Base-by-base conservation (phyloP, 2,888 invertebrate genomes). In the Drosophila tanythrix region DNA sequence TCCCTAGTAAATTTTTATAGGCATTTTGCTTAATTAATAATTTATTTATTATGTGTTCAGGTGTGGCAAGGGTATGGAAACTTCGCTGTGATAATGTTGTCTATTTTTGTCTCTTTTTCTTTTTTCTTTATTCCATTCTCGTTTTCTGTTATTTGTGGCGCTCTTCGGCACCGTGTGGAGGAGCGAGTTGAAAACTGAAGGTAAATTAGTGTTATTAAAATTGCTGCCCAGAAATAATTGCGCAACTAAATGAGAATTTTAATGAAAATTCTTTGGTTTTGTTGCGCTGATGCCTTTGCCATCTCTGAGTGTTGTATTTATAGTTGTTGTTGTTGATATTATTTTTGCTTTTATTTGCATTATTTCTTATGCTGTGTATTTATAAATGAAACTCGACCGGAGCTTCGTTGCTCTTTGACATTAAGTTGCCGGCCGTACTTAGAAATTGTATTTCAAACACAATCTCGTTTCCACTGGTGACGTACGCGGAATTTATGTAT, bases 161-260 rank as follows among this genome's bases (percentile, higher is more conserved):
- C 58, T 79, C 73, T 86, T 81, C 66, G 76, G 66, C 46, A 38
- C 25, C 43, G 38, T 43, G 61, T 50, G 51, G 69, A 81, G 69
- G 68, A 76, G 66, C 70, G 56, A 79, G 79, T 71, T 81, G 74
- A 59, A 71, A 82, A 80, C 82, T 89, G 73, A 61, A 88, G 88
- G 88, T 80, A 89, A 89, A 88, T 85, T 89, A 89, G 85, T 85
- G 82, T 89, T 85, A 89, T 89, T 90, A 90, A 89, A 90, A 89
- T 90, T 76, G 82, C 72, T 88, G 82, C 88, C 82, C 78, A 76
- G 76, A 79, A 88, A 81, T 89, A 86, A 89, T 85, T 89, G 90
- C 83, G 69, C 76, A 79, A 77, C 81, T 89, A 79, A 87, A 86
- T 87, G 86, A 89, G 78, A 83, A 77, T 83, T 89, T 88, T 89